These are phyloP conservation scores for Axea sp. DNA, from an alignment of 2,888 invertebrate species.

Conservation along the genomic window DNA sequence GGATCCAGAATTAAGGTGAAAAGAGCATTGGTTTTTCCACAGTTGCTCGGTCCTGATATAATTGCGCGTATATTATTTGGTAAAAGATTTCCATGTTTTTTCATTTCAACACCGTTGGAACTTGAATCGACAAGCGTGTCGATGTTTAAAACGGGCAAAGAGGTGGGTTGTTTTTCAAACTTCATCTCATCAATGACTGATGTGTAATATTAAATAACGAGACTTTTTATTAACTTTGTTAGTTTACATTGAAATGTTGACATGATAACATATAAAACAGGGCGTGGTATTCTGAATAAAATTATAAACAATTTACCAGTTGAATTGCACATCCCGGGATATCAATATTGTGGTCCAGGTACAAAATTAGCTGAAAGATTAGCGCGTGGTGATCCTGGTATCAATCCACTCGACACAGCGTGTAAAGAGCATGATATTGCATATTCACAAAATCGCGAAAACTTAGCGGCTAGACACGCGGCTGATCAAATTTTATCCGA, in stretches of 20 bases:
- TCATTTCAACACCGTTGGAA: too few species aligned
- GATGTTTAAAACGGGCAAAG: constrained; percentile 4
- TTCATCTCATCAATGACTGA: constrained; percentile 4
- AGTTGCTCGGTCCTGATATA: neutral
- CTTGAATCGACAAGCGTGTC: neutral
- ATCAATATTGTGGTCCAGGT: constrained; percentile 70
- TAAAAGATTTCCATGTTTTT: constrained; percentile 4
- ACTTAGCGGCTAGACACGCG: neutral
- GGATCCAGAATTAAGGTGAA: neutral
- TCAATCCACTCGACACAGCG: constrained; percentile 50
- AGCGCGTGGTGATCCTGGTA: too few species aligned
- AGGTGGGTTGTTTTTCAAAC: neutral
- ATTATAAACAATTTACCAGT: constrained; percentile 38
- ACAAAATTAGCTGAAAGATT: constrained; percentile 67
- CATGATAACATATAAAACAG: neutral
- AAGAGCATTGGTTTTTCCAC: constrained; percentile 13
- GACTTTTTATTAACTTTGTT: too few species aligned
- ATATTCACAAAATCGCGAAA: neutral
- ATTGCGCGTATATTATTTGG: constrained; percentile 13
- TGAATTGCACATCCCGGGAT: constrained; percentile 61
- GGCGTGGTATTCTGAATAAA: neutral
- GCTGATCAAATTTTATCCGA: too few species aligned
- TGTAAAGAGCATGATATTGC: too few species aligned
- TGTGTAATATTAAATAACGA: too few species aligned
- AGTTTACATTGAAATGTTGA: too few species aligned